Base-by-base conservation (phyloP, 2,113 vertebrate genomes). In the Xyrauchen texanus region DNA sequence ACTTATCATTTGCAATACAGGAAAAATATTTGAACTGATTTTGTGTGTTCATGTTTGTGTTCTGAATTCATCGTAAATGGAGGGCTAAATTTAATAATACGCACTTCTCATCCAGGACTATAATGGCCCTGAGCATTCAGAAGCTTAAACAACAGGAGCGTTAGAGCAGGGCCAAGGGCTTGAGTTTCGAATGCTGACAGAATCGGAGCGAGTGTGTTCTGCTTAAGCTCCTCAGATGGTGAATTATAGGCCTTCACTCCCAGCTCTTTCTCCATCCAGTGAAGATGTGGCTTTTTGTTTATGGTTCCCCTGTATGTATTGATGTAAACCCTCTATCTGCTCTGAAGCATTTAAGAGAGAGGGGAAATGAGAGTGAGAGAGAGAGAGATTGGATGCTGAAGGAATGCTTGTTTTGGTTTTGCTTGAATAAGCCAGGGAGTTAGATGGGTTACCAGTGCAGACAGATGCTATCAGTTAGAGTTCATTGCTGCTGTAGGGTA, bases 231-330 rank as follows among this genome's bases (percentile, higher is more conserved):
- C 12, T 49, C 53, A 65, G 61, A 76, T 55, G 34, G 10, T 64
- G 62, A 76, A 55, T 63, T 75, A 75, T 47, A 58, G 55, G 44
- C 8, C 51, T 15, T 11, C 13, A 58, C 13, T 58, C 12, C n/a
- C 55, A 58, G 55, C 72, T 72, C 55, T 74, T 62, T 11, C 73
- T 76, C 49, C 60, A 55, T 65, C 62, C 8, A 11, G 21, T 55
- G 34, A 76, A 76, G 73, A 76, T 76, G 47, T 45, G 49, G 61
- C 73, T 76, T 65, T 76, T 76, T 76, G 73, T 76, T 76, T 63
- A 76, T 55, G 73, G 46, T n/a, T 76, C 61, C 12, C 47, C 7
- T 65, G 61, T 76, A 76, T 42, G 21, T 53, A 55, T 76, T 76
- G 73, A 55, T 76, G 49, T 76, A 44, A 65, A 52, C 47, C 21